Evolutionary conservation across 1,140 invertebrate genomes (phyloP), one percentile per base, ranked within the genome.

Genomic region (Drosophila ananassae): DNA sequence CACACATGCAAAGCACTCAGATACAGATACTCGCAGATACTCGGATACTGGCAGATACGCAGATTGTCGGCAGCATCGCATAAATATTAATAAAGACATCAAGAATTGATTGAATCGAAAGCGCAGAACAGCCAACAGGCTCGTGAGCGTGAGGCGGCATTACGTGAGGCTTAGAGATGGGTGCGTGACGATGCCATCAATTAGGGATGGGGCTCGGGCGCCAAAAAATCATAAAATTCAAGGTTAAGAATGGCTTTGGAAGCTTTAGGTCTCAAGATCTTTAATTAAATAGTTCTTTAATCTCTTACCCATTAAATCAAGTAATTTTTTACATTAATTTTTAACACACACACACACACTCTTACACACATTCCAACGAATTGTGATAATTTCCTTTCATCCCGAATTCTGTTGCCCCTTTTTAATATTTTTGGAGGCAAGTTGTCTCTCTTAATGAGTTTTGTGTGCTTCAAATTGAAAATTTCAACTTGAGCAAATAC

Each of bases 71-170:
- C 69, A 74, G 76, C 68, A 73, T 56, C 56, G 61, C 77, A 79
- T 80, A 80, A 80, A 87, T 85, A 85, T 87, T 81, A 87, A 87
- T 85, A 85, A 81, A 75, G 81, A 81, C 81, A 85, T 87, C 63
- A 87, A 71, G 51, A 85, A 87, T 82, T 87, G 81, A 85, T 85
- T 85, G 78, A 63, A 77, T 85, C 73, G 73, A 73, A 74, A 69
- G 54, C 50, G 71, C 51, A 51, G 50, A 44, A 21, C 34, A 37
- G 60, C 52, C 54, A 32, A 51, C 47, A 53, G 57, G 61, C 53
- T 61, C 51, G 60, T 56, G 73, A 66, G 63, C 63, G 9, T 41
- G 24, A 17, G 37, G 62, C 12, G 37, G 62, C 63, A 66, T 66
- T 51, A 67, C 60, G 53, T 59, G 28, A 32, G 48, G 67, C 56